phyloP scores from a whole-genome alignment of 2,888 invertebrate species.

The Alcis repandata region DNA sequence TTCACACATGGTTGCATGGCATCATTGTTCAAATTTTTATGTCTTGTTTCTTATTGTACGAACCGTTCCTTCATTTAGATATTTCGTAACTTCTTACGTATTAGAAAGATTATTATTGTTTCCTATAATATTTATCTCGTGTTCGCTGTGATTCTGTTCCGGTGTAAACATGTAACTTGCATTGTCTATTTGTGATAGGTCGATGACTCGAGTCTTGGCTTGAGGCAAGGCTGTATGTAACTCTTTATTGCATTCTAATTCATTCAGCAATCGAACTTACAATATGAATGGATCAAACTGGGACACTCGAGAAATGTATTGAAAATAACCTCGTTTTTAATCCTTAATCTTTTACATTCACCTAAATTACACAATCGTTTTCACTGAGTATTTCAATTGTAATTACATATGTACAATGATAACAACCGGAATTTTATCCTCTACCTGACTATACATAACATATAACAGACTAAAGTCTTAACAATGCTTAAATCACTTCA shows the following conservation, averaged over 20 bases:
- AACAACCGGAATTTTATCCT: too few relatives aligned
- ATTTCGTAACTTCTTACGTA: slow-evolving; percentile 57
- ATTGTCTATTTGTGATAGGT: slow-evolving; percentile 18
- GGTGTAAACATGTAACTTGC: slow-evolving; percentile 24
- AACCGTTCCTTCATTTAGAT: slow-evolving; percentile 47
- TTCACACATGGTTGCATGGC: slow-evolving; percentile 47
- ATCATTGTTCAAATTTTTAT: slow-evolving; percentile 55
- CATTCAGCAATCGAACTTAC: not conserved
- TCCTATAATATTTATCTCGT: slow-evolving; percentile 43
- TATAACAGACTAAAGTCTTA: too few relatives aligned
- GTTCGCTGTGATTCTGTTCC: slow-evolving; percentile 26
- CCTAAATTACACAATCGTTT: too few relatives aligned
- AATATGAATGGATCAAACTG: slow-evolving; percentile 6
- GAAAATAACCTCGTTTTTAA: too few relatives aligned
- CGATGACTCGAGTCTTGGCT: slow-evolving; percentile 13
- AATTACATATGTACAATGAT: too few relatives aligned
- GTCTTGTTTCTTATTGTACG: slow-evolving; percentile 46
- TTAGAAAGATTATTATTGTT: slow-evolving; percentile 53
- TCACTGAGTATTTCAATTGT: too few relatives aligned
- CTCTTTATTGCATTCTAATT: not conserved
- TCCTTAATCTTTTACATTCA: too few relatives aligned
- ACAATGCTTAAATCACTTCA: too few relatives aligned
- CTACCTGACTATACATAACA: too few relatives aligned
- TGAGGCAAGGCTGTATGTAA: not conserved
- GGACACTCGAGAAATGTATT: too few relatives aligned